Evolutionary conservation across 2,113 vertebrate species (phyloP), one percentile per base, ranked within the genome.

Genomic region (Phalacrocorax brasilianus): DNA sequence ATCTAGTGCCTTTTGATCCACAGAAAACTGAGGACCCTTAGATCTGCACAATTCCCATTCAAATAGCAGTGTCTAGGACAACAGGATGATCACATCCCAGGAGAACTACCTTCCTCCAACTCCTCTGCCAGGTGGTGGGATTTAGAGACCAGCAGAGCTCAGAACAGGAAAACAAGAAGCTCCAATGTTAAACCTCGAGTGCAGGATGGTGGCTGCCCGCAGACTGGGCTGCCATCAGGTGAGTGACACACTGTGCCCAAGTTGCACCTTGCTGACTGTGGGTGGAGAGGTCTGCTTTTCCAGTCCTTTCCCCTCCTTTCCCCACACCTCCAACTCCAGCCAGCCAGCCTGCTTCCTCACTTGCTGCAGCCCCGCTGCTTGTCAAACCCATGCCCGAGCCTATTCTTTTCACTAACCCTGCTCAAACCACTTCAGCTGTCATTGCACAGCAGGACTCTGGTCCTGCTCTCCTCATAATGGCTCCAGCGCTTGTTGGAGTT

Each of bases 171-270:
- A 78, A 62, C 5, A n/a, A 88, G 63, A 35, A 75, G 10, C 11
- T 81, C 38, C 0, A 0, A 1, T 5, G 9, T 44, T 42, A 65
- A 91, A 35, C 27, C 71, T 44, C 0, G 3, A 62, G 7, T 33
- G 47, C 20, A 12, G 2, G 28, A 59, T 45, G 21, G 47, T 40
- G 21, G 42, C 66, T 75, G 19, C 62, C 59, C n/a, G 6, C 52
- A 35, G n/a, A 8, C 1, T 7, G 61, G 50, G 45, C 70, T 82
- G 66, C 50, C 45, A 15, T 40, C 32, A 50, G n/a, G 19, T 15
- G 19, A 77, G 26, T 35, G 20, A 67, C 52, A 66, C 17, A 14
- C 35, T 28, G 50, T 4, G 3, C 12, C 17, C 19, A n/a, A 30
- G 16, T n/a, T 33, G 14, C 20, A n/a, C 33, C 45, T 66, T 74